Evolutionary conservation across 2,888 invertebrate species (phyloP), one percentile per base, ranked within the genome.

Genomic region (Drosophila antonietae): DNA sequence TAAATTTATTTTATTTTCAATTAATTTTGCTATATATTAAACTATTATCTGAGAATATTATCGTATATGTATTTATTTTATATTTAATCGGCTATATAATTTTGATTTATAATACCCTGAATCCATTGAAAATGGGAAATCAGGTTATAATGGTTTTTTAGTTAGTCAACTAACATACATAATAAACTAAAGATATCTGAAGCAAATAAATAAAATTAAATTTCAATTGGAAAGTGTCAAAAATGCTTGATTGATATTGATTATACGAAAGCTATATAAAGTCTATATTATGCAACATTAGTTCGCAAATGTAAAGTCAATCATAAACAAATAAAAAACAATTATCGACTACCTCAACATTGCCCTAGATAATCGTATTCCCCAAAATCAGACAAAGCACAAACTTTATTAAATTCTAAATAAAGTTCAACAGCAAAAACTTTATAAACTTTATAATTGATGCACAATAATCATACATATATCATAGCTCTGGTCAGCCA

Each of bases 361-460:
- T 52, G 52, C 8, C 52, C 33, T 15, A 52, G 20, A 20, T 35
- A 35, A 20, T 20, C 8, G 3, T 0, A 52, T 20, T 35, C 4
- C 15, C 20, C 52, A 18, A 20, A 35, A 52, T 14, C 15, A 52
- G 35, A 14, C 8, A 9, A 14, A 20, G 14, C 35, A 8, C 20
- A 4, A 20, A 35, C 52, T 18, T 33, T 20, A 52, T 52, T 28
- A 37, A n/a, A 28, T 39, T 28, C 10, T 39, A 28, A 55, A 39
- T 52, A 2, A 33, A n/a, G 14, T 31, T n/a, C 12, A 41, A 14
- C 9, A 9, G 12, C 4, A 33, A 37, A 31, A 39, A 18, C 31
- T 58, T 44, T 10, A 52, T 28, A 33, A 56, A 44, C 28, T 57
- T 43, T 33, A 55, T 66, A 66, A 51, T 59, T 78, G 56, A 56